These are phyloP conservation scores for Pao palembangensis DNA, from an alignment of 2,113 vertebrate species.

Conservation along the genomic window DNA sequence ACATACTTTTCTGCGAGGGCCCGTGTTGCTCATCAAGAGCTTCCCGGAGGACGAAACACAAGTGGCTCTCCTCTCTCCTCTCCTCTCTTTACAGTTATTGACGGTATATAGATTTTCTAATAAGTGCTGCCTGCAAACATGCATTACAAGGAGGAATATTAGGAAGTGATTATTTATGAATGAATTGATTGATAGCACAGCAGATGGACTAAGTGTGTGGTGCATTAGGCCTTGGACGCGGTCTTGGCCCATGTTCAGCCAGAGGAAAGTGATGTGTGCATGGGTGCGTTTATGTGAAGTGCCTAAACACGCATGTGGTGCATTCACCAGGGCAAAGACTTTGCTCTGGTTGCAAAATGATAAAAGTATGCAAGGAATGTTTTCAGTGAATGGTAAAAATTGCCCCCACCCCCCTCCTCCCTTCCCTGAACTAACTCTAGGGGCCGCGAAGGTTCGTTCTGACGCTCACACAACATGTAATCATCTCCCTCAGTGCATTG, in stretches of 20 bases:
- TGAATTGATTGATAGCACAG: slow-evolving; percentile 40
- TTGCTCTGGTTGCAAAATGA: not conserved
- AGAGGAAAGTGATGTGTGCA: slow-evolving; percentile 17
- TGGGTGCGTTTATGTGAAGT: slow-evolving; percentile 10
- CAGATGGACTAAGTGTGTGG: slow-evolving; percentile 28
- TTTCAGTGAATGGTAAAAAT: no score
- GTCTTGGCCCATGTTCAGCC: not conserved
- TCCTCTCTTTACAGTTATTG: slow-evolving; percentile 25
- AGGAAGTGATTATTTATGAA: slow-evolving; percentile 71
- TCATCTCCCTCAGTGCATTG: slow-evolving; percentile 14
- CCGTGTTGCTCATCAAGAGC: slow-evolving; percentile 14
- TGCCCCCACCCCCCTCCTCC: no score
- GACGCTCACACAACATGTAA: slow-evolving; percentile 5
- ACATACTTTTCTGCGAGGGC: not conserved
- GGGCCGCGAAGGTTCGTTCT: not conserved
- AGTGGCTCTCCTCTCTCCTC: slow-evolving; percentile 6
- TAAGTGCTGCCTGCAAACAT: slow-evolving; percentile 51
- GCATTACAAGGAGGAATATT: slow-evolving; percentile 48
- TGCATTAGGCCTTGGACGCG: slow-evolving; percentile 32
- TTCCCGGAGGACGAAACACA: slow-evolving; percentile 26
- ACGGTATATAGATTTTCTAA: slow-evolving; percentile 54
- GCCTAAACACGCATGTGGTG: slow-evolving; percentile 6
- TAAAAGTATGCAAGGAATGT: no score
- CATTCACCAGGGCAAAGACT: slow-evolving; percentile 19
- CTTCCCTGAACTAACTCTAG: not conserved